phyloP scores from a whole-genome alignment of 2,113 vertebrate species.

The Nesogale talazaci region DNA sequence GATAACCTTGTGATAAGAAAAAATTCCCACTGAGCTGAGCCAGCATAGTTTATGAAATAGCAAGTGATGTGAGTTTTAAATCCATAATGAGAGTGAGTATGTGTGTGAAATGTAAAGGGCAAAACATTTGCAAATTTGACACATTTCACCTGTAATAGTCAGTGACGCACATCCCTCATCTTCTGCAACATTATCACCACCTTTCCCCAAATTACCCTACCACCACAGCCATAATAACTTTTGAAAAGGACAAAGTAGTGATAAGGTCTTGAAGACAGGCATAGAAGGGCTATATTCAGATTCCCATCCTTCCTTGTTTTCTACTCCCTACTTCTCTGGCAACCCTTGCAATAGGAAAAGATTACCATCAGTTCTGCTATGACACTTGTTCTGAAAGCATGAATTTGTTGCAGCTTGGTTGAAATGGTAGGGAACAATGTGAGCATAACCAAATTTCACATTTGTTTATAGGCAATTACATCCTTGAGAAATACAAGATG shows the following conservation, averaged over 20 bases:
- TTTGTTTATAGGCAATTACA: not conserved
- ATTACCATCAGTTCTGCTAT: not conserved
- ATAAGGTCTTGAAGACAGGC: not conserved
- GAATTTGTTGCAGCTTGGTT: not conserved
- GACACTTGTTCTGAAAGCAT: constrained; percentile 7
- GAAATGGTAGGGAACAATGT: constrained; percentile 14
- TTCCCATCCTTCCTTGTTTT: not conserved
- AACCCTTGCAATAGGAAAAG: not conserved
- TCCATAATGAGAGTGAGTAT: not conserved
- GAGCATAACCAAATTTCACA: not conserved
- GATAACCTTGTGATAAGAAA: accelerated
- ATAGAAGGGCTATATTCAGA: not conserved
- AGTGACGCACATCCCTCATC: not conserved
- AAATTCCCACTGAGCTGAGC: not conserved
- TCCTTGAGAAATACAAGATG: not conserved
- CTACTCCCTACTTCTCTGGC: no score
- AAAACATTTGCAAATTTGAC: not conserved
- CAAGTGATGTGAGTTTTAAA: not conserved
- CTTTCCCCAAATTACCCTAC: no score
- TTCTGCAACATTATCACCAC: not conserved
- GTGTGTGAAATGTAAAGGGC: not conserved
- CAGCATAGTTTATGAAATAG: not conserved
- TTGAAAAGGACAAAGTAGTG: not conserved
- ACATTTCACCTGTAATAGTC: not conserved
- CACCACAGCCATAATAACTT: not conserved